Evolutionary conservation across 1,140 invertebrate genomes (phyloP).

Genomic region (Lordiphosa stackelbergi): DNA sequence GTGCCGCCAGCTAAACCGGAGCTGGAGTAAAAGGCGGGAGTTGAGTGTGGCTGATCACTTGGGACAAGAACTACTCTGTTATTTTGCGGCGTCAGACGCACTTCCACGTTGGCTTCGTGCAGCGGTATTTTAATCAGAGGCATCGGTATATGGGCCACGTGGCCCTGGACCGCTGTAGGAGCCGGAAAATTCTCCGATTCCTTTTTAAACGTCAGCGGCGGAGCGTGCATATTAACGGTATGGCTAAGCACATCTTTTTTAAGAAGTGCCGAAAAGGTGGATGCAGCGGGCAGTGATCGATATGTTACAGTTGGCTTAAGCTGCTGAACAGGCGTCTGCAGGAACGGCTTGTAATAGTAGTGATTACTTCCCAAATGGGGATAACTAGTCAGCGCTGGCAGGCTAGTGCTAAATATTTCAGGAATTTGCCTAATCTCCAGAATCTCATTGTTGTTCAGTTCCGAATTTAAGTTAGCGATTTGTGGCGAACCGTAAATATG

Average conservation of each 20-base stretch:
- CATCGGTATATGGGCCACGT: conserved; percentile 23
- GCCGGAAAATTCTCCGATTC: conserved; percentile 36
- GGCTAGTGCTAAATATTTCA: conserved; percentile 53
- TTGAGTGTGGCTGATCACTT: neutral
- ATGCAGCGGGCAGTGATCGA: neutral
- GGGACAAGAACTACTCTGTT: conserved; percentile 6
- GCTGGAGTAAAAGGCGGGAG: neutral
- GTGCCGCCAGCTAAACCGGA: neutral
- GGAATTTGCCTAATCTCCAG: conserved; percentile 54
- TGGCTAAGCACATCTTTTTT: conserved; percentile 56
- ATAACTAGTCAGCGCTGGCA: conserved; percentile 15
- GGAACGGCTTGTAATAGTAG: conserved; percentile 1
- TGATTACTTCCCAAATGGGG: neutral
- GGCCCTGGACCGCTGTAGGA: conserved; percentile 23
- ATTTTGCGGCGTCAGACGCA: conserved; percentile 38
- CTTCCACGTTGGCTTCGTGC: conserved; percentile 33
- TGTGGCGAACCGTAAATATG: conserved; percentile 8
- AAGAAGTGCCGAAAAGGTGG: conserved; percentile 17
- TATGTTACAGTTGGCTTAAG: conserved; percentile 4
- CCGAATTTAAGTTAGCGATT: conserved; percentile 26
- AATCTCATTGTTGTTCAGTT: conserved; percentile 51
- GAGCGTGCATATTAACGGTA: conserved; percentile 60
- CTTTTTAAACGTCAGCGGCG: conserved; percentile 60
- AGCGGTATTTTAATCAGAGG: conserved; percentile 45
- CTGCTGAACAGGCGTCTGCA: neutral